Conservation (phyloP, 2,113 vertebrate species). For the Petrocephalus zakoni region DNA sequence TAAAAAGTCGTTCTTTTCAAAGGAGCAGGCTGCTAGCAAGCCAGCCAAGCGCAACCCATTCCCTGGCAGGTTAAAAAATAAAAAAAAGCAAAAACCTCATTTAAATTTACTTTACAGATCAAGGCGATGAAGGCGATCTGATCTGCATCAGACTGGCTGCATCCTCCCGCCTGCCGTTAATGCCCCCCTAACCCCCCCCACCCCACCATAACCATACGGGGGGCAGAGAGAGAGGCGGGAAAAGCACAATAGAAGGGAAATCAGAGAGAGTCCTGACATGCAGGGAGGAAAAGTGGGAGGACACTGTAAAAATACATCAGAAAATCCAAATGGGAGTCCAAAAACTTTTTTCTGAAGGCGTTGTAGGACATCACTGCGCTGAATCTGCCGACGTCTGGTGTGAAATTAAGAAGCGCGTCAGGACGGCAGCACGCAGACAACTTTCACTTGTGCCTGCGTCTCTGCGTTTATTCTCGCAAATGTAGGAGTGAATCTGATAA, state of each 20-base stretch:
- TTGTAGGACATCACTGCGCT: not conserved
- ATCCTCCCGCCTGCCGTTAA: conserved; percentile 32
- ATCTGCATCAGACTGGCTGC: conserved; percentile 43
- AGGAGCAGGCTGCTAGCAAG: conserved; percentile 57
- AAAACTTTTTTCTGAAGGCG: not conserved
- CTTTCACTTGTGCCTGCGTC: not conserved
- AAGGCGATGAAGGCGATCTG: conserved; percentile 49
- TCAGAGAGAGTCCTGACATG: conserved; percentile 11
- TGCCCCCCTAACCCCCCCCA: not conserved
- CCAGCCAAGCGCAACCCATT: conserved; percentile 59
- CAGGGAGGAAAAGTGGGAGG: conserved; percentile 9
- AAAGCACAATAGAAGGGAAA: not conserved
- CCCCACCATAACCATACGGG: not conserved
- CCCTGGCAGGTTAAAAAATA: conserved; percentile 45
- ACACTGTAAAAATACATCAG: conserved; percentile 18
- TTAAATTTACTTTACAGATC: conserved; percentile 57
- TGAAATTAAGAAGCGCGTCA: conserved; percentile 15
- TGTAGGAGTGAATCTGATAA: conserved; percentile 4
- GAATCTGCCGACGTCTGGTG: not conserved
- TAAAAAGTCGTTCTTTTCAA: conserved; percentile 68
- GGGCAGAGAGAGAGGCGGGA: not conserved
- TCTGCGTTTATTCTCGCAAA: not conserved
- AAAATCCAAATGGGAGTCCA: not conserved
- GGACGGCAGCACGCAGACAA: not conserved
- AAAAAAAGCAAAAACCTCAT: conserved; percentile 47